Conservation (phyloP, 1,140 invertebrate species). For the Phocides pigmalion region DNA sequence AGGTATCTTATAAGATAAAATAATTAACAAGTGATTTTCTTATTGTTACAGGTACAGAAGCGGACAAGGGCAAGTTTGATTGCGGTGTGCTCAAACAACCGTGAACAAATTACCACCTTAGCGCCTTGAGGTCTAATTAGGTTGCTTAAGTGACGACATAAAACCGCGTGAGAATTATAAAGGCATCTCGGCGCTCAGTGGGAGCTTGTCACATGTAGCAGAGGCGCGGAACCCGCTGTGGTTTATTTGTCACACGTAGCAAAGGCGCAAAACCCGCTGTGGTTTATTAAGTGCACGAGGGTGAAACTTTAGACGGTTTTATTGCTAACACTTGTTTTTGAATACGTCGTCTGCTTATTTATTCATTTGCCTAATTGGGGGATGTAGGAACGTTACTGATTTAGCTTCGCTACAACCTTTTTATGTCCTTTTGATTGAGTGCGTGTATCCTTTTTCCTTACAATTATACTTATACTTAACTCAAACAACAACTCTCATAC, state of each 20-base stretch:
- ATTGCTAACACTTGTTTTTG: no score
- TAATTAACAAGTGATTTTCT: neutral
- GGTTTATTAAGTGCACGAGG: neutral
- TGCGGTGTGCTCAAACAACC: conserved; percentile 11
- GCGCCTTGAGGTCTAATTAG: conserved; percentile 35
- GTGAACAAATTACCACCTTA: conserved; percentile 31
- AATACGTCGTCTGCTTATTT: no score
- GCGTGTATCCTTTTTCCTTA: no score
- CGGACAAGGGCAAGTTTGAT: conserved; percentile 15
- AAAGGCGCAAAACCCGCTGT: conserved; percentile 2
- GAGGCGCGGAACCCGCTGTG: neutral
- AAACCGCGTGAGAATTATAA: conserved; percentile 28
- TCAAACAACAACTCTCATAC: no score
- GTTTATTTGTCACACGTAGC: conserved; percentile 13
- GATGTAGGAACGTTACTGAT: no score
- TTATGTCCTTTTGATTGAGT: no score
- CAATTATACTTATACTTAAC: no score
- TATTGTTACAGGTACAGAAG: conserved; percentile 27
- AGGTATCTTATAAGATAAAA: neutral
- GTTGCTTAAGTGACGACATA: conserved; percentile 26
- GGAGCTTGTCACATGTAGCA: conserved; percentile 18
- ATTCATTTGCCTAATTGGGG: no score
- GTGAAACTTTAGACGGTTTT: no score
- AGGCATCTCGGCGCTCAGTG: conserved; percentile 16
- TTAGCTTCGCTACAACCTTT: no score